These are phyloP conservation scores for Ceratothoa steindachneri DNA, from an alignment of 2,888 invertebrate species.

Conservation along the genomic window DNA sequence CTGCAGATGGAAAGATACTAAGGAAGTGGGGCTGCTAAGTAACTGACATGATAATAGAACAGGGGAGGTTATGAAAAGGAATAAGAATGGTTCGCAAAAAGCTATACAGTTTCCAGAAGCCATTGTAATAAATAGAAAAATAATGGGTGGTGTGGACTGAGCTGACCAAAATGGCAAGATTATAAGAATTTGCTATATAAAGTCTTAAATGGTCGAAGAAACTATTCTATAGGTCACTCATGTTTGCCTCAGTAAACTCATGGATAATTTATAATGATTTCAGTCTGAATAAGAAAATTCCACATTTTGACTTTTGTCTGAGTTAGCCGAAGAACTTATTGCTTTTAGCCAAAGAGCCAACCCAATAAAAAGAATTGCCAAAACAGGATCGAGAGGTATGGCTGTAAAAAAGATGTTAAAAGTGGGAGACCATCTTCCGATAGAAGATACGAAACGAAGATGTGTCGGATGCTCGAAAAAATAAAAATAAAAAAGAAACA, in stretches of 20 bases:
- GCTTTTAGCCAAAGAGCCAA: neutral
- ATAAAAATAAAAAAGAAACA: neutral
- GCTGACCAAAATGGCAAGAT: conserved; percentile 50
- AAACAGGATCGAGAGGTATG: neutral
- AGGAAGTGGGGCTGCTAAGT: conserved; percentile 50
- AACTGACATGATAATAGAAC: conserved; percentile 49
- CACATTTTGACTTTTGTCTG: neutral
- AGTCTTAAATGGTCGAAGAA: conserved; percentile 51
- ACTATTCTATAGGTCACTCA: conserved; percentile 49
- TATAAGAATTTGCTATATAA: conserved; percentile 50
- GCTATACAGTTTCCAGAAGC: conserved; percentile 19
- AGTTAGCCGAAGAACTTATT: neutral
- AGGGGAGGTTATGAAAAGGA: conserved; percentile 39
- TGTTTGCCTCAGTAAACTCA: conserved; percentile 49
- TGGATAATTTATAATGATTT: neutral
- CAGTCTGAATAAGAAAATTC: neutral
- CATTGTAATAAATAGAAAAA: conserved; percentile 48
- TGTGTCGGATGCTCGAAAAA: neutral
- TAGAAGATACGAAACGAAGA: neutral
- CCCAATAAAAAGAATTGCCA: neutral
- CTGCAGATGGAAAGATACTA: conserved; percentile 50
- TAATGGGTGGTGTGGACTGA: conserved; percentile 50
- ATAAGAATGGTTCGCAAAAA: conserved; percentile 49
- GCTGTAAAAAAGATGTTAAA: neutral
- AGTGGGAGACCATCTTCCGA: neutral